Percentiles rank a stretch among this genome's conserved stretches.
phyloP scores from a whole-genome alignment of 1,140 invertebrate genomes.

The Samia ricini region DNA sequence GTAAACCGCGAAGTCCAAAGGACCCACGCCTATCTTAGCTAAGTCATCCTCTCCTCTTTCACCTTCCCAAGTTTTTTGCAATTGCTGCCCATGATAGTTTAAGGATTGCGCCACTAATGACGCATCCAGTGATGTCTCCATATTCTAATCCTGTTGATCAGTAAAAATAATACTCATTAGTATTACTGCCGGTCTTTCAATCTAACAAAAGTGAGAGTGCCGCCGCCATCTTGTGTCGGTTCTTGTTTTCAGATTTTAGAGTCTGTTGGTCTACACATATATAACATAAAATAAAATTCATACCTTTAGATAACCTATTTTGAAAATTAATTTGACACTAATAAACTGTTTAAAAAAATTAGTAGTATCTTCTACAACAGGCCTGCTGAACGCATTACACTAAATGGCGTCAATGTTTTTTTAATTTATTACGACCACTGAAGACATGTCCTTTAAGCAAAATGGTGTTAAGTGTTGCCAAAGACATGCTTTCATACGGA shows the following conservation, averaged over 20 bases:
- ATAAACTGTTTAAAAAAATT: neutral
- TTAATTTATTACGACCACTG: neutral
- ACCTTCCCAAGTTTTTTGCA: constrained; percentile 91
- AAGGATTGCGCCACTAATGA: constrained; percentile 84
- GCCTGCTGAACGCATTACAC: neutral
- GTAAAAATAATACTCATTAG: constrained; percentile 4
- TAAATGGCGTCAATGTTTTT: neutral
- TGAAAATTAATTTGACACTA: neutral
- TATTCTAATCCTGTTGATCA: constrained; percentile 25
- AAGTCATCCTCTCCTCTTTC: constrained; percentile 87
- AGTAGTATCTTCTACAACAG: neutral
- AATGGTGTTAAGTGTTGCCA: too few species aligned
- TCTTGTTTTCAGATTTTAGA: neutral
- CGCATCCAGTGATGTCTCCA: constrained; percentile 80
- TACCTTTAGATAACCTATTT: neutral
- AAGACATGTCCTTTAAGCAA: neutral
- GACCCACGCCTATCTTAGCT: constrained; percentile 81
- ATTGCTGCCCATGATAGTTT: constrained; percentile 90
- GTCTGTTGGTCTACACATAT: neutral
- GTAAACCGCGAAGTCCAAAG: constrained; percentile 85
- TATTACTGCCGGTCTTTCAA: neutral
- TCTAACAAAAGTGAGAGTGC: constrained; percentile 13
- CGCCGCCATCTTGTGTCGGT: constrained; percentile 16
- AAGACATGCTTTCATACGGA: too few species aligned
- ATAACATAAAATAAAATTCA: neutral